phyloP scores from a whole-genome alignment of 2,888 invertebrate species.

The Peribatodes rhomboidaria region DNA sequence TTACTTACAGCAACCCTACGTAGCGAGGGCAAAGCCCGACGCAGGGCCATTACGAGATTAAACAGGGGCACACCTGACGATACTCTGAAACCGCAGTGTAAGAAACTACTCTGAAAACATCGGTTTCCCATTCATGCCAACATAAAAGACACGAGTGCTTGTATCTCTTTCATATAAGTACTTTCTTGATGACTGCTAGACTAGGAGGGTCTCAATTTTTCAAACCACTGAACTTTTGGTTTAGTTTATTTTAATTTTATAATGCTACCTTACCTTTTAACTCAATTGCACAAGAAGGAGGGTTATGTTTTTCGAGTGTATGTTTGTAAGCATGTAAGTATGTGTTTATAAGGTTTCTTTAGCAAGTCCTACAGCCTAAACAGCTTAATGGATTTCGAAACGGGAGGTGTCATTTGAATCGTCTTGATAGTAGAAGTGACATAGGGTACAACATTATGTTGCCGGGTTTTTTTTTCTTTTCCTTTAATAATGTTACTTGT shows the following conservation, averaged over 20 bases:
- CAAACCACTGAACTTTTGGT: constrained; percentile 7
- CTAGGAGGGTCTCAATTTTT: constrained; percentile 8
- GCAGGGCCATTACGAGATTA: constrained; percentile 78
- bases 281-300: no score
- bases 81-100: constrained; percentile 60
- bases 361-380: no score
- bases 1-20: constrained; percentile 25
- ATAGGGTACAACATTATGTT: no score
- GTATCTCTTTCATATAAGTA: constrained; percentile 11
- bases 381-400: no score
- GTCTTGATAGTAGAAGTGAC: no score
- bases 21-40: constrained; percentile 52
- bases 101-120: constrained; percentile 38
- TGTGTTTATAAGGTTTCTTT: no score
- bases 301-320: no score
- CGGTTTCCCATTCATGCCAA: constrained; percentile 23
- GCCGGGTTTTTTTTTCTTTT: no score
- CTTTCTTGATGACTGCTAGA: constrained; percentile 8
- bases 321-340: no score
- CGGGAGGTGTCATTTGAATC: no score
- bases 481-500: no score
- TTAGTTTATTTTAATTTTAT: constrained; percentile 3
- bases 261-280: background rate
- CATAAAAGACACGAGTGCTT: constrained; percentile 23
- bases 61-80: constrained; percentile 73